Percentiles rank a stretch among this genome's conserved stretches.
These are phyloP conservation scores for Dynastes maya DNA, from an alignment of 2,888 invertebrate species.

Conservation along the genomic window DNA sequence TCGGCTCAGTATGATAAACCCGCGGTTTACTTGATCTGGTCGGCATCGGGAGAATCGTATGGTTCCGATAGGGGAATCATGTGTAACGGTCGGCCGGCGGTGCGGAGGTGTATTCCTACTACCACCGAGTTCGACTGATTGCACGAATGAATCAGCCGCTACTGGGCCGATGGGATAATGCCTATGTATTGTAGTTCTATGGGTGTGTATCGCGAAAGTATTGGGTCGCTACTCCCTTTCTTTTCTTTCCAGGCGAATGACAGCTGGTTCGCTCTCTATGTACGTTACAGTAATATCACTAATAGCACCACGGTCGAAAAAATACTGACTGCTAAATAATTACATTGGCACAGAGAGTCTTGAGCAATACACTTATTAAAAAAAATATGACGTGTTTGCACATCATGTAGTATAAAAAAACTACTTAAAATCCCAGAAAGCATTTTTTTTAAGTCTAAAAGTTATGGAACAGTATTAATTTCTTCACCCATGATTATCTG, in stretches of 20 bases:
- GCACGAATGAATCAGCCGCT: conserved; percentile 43
- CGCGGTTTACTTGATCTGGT: conserved; percentile 6
- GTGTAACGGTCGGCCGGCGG: too few species aligned
- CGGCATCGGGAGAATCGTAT: not conserved
- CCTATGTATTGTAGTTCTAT: not conserved
- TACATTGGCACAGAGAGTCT: not conserved
- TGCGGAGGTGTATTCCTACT: not conserved
- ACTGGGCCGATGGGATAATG: conserved; percentile 38
- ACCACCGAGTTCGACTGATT: conserved; percentile 21
- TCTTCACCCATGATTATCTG: too few species aligned
- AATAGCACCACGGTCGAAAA: conserved; percentile 40
- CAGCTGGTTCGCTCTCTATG: conserved; percentile 36
- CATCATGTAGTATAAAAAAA: too few species aligned
- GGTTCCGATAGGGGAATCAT: not conserved
- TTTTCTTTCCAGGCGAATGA: conserved; percentile 31
- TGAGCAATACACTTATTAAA: too few species aligned
- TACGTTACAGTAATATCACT: not conserved
- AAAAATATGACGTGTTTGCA: too few species aligned
- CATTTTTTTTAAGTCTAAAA: too few species aligned
- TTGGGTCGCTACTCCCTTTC: not conserved
- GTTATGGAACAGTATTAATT: too few species aligned
- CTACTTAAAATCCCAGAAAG: too few species aligned
- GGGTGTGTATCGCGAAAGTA: conserved; percentile 34
- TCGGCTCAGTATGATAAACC: conserved; percentile 18
- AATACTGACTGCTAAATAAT: not conserved